Base-by-base conservation (phyloP, 2,888 invertebrate genomes). In the Escarpia spicata region DNA sequence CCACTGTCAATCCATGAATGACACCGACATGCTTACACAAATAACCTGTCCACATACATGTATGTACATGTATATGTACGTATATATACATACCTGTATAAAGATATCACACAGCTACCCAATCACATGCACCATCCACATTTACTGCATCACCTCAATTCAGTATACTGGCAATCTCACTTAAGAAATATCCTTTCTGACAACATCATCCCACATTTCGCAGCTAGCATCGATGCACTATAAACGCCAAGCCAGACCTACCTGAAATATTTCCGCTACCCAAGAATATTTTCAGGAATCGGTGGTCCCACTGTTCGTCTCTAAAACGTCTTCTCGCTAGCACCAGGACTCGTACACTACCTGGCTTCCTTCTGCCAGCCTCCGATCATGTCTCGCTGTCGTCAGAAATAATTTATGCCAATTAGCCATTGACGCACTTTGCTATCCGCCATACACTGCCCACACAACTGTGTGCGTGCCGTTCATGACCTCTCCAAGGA, bases 341-440 rank as follows among this genome's bases (percentile, higher is more conserved):
- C 75, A 75, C 75, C 75, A 75, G 75, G 75, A 75, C 75, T 75
- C n/a, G 75, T 75, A 75, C 75, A 75, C 75, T 75, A 2, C 75
- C 75, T n/a, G 75, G 6, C 75, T 26, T 75, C 75, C n/a, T 75
- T 75, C 75, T 6, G 26, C 26, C 26, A 75, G 75, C 75, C 75
- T 75, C 75, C 75, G 75, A 75, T 75, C 75, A 75, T 19, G 75
- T 26, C 75, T 75, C 26, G n/a, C 75, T 75, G 75, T 75, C 75
- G 75, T 75, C 75, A 75, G 75, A 75, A 75, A 75, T 75, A 75
- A 75, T 75, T 75, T 75, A 75, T 75, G 75, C 75, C 75, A 75
- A 75, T 75, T 75, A 75, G 75, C 75, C 26, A 26, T n/a, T 75
- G 75, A 75, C 75, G 75, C 75, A 75, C 26, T 19, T 75, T 75